A percentile compares a stretch with the other conserved stretches of the same genome.
phyloP scores from a whole-genome alignment of 2,113 vertebrate species.

The Halichoerus grypus region DNA sequence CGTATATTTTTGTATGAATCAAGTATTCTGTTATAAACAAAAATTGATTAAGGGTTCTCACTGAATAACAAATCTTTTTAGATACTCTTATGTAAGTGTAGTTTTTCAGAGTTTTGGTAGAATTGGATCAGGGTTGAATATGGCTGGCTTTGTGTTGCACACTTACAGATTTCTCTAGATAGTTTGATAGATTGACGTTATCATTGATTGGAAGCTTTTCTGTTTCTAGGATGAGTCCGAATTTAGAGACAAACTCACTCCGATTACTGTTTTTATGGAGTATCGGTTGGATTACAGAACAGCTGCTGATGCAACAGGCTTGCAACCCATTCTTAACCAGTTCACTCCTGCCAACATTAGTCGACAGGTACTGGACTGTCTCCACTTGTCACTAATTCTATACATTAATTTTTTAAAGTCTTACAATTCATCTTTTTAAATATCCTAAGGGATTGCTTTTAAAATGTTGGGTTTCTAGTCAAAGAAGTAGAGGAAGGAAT shows the following conservation, averaged over 20 bases:
- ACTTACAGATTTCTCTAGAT: background rate
- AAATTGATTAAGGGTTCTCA: background rate
- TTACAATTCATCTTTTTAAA: background rate
- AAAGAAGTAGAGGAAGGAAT: background rate
- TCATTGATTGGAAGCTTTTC: slow-evolving; percentile 7
- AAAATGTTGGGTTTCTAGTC: background rate
- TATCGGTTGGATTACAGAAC: slow-evolving; percentile 93
- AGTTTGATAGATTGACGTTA: background rate
- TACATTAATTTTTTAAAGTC: background rate
- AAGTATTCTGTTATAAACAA: background rate
- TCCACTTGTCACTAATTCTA: background rate
- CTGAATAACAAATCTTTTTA: background rate
- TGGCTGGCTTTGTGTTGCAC: background rate
- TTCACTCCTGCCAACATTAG: slow-evolving; percentile 94
- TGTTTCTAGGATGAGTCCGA: slow-evolving; percentile 94
- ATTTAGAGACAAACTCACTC: slow-evolving; percentile 98
- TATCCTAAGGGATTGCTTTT: background rate
- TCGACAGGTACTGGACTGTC: slow-evolving; percentile 91
- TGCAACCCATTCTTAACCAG: slow-evolving; percentile 94
- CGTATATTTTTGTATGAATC: background rate
- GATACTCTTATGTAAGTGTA: background rate
- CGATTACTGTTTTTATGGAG: slow-evolving; percentile 96
- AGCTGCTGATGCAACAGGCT: slow-evolving; percentile 91
- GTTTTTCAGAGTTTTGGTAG: background rate
- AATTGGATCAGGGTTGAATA: background rate